These are phyloP conservation scores for Odontothrips loti DNA, from an alignment of 2,888 invertebrate genomes.

Conservation along the genomic window DNA sequence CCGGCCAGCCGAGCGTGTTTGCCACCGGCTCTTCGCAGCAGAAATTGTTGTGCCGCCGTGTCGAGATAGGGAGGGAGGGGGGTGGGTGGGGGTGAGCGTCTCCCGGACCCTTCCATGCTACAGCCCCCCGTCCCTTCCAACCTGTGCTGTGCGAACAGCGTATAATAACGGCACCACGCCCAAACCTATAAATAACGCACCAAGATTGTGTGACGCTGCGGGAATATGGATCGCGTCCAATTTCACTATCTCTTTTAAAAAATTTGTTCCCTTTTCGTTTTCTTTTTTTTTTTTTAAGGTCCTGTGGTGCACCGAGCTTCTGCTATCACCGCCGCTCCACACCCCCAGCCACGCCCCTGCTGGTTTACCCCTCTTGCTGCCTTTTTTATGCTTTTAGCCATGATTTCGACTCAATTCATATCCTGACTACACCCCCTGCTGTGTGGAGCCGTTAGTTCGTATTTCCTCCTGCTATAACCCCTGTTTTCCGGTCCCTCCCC, in stretches of 20 bases:
- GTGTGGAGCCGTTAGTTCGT: too few relatives aligned
- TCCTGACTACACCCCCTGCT: too few relatives aligned
- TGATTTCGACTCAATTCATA: neutral
- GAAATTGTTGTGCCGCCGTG: too few relatives aligned
- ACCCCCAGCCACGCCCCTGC: neutral
- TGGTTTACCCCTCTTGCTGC: neutral
- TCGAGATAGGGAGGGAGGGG: too few relatives aligned
- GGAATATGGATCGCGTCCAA: conserved; percentile 10
- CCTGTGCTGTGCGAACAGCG: neutral
- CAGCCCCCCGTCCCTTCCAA: neutral
- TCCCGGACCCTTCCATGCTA: too few relatives aligned
- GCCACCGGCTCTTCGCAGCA: too few relatives aligned
- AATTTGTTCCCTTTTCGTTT: neutral
- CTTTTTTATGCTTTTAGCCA: neutral
- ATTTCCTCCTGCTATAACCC: too few relatives aligned
- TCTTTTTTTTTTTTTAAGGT: neutral
- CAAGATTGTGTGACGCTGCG: neutral
- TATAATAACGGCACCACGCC: conserved; percentile 12
- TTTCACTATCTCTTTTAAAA: conserved; percentile 5
- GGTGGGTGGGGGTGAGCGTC: too few relatives aligned
- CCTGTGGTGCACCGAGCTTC: too few relatives aligned
- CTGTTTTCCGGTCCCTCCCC: too few relatives aligned
- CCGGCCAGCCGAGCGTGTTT: too few relatives aligned
- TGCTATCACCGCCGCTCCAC: too few relatives aligned
- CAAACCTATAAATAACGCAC: conserved; percentile 4